A percentile compares a stretch with the other conserved stretches of the same genome.
These are phyloP conservation scores for Sebastes ruberrimus DNA, from an alignment of 2,797 vertebrate species.

Conservation along the genomic window DNA sequence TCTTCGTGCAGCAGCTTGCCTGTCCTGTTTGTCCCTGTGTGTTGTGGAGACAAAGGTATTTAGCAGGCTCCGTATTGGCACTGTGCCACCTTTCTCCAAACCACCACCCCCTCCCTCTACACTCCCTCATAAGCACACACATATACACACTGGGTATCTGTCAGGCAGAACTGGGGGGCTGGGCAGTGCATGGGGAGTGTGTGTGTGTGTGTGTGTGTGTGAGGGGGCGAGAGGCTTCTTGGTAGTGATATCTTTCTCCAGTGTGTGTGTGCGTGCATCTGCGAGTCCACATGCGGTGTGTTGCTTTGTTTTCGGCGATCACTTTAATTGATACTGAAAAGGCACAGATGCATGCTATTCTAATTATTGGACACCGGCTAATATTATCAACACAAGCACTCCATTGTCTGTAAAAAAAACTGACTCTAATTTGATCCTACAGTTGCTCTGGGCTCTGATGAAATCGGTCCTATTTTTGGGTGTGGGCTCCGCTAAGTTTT, in stretches of 20 bases:
- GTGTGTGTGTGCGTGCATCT: conserved; percentile 36
- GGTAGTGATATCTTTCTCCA: conserved; percentile 59
- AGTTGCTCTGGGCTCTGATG: conserved; percentile 60
- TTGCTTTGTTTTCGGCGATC: conserved; percentile 69
- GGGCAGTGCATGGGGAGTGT: conserved; percentile 34
- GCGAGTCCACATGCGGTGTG: conserved; percentile 50
- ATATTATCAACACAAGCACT: conserved; percentile 63
- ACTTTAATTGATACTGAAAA: conserved; percentile 77
- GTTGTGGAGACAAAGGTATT: conserved; percentile 82
- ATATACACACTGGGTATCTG: conserved; percentile 63
- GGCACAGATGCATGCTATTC: conserved; percentile 64
- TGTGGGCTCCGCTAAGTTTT: conserved; percentile 54
- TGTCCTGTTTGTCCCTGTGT: conserved; percentile 60
- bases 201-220: conserved; percentile 5
- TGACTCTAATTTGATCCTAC: conserved; percentile 71
- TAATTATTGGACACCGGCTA: conserved; percentile 68
- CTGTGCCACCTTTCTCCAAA: conserved; percentile 77
- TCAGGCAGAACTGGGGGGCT: conserved; percentile 70
- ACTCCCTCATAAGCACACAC: conserved; percentile 49
- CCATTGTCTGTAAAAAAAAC: conserved; percentile 63
- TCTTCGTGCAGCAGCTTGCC: conserved; percentile 64
- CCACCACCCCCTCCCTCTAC: conserved; percentile 20
- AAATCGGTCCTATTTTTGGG: conserved; percentile 70
- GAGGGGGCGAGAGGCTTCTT: conserved; percentile 26
- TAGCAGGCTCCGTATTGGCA: conserved; percentile 76